These are phyloP conservation scores for Danio kyathit DNA, from an alignment of 2,797 vertebrate species.

Conservation along the genomic window DNA sequence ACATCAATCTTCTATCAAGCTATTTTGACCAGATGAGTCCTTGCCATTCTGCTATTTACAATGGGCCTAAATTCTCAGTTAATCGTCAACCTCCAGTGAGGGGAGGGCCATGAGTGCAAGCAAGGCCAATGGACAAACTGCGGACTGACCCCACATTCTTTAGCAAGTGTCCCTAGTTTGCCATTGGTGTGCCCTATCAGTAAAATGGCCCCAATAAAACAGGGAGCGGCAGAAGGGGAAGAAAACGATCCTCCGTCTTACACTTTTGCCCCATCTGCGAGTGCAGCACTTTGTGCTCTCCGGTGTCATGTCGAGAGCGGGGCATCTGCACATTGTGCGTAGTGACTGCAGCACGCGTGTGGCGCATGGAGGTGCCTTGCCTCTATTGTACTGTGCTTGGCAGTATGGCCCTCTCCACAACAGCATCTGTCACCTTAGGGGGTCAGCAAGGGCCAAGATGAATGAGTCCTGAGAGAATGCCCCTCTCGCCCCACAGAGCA, in stretches of 20 bases:
- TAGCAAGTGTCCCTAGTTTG: constrained; percentile 66
- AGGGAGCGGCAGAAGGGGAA: constrained; percentile 58
- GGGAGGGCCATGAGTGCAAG: constrained; percentile 44
- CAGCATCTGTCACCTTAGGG: constrained; percentile 96
- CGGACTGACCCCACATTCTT: constrained; percentile 77
- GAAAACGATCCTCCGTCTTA: constrained; percentile 32
- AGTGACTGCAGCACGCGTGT: constrained; percentile 43
- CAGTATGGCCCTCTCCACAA: constrained; percentile 68
- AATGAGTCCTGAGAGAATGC: constrained; percentile 94
- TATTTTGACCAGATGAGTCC: constrained; percentile 79
- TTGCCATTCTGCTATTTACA: constrained; percentile 75
- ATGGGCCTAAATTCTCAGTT: constrained; percentile 73
- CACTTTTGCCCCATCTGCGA: constrained; percentile 55
- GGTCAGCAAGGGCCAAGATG: constrained; percentile 89
- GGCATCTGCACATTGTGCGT: constrained; percentile 29
- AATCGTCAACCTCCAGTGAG: constrained; percentile 73
- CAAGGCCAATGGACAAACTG: constrained; percentile 73
- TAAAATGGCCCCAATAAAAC: constrained; percentile 75
- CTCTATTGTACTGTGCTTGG: constrained; percentile 35
- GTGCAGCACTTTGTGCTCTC: constrained; percentile 55
- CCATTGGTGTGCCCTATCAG: constrained; percentile 64
- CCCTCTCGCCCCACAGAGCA: constrained; percentile 81
- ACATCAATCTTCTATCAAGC: constrained; percentile 64
- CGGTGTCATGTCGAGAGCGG: constrained; percentile 25
- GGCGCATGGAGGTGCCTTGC: constrained; percentile 5